Conservation (phyloP, 1,140 invertebrate genomes). For the Scaptodrosophila lebanonensis region DNA sequence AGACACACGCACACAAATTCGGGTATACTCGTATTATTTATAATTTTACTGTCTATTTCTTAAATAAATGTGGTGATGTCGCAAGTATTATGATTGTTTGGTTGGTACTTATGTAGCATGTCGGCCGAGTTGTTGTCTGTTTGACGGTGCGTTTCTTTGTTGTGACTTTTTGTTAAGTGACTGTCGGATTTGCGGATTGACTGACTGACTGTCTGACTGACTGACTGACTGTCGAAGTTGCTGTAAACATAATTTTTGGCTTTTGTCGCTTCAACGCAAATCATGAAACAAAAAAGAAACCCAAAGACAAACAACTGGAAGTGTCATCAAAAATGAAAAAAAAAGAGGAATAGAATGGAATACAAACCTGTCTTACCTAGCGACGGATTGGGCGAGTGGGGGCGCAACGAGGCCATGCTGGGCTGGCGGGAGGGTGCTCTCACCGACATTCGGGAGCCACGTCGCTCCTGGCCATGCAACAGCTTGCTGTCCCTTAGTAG, state of each 20-base stretch:
- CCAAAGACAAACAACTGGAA: background rate
- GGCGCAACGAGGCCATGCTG: constrained; percentile 87
- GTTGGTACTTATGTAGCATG: too few relatives aligned
- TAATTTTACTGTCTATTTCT: too few relatives aligned
- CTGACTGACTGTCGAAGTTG: constrained; percentile 14
- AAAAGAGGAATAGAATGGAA: constrained; percentile 34
- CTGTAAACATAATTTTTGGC: constrained; percentile 49
- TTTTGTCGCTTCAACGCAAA: constrained; percentile 18
- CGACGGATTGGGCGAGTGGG: constrained; percentile 86
- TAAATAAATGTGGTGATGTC: too few relatives aligned
- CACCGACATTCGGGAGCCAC: constrained; percentile 86
- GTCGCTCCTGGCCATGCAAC: constrained; percentile 85
- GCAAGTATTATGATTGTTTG: too few relatives aligned
- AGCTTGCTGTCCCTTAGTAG: constrained; percentile 88
- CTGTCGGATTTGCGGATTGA: constrained; percentile 33
- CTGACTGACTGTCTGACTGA: constrained; percentile 38
- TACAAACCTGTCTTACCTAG: constrained; percentile 83
- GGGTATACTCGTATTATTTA: too few relatives aligned
- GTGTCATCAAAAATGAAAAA: constrained; percentile 12
- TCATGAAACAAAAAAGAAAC: constrained; percentile 32
- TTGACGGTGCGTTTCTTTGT: constrained; percentile 38
- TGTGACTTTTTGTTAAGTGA: constrained; percentile 40
- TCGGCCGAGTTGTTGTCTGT: too few relatives aligned
- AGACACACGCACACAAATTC: too few relatives aligned
- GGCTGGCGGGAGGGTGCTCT: constrained; percentile 87